Base-by-base conservation (phyloP, 2,888 invertebrate genomes). In the Thera obeliscata region DNA sequence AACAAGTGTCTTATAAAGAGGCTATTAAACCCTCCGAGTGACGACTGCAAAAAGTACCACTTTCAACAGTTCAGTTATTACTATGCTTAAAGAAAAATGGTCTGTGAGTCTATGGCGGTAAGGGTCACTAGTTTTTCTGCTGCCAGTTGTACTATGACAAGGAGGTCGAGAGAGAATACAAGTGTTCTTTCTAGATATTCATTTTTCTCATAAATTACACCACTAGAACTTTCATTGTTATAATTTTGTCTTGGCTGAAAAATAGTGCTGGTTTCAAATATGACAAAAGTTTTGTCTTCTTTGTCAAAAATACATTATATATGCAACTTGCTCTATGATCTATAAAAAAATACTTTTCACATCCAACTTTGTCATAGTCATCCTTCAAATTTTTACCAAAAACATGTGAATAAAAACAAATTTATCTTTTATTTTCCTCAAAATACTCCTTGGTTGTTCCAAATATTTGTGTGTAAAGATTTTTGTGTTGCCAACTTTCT, bases 11-110 rank as follows among this genome's bases (percentile, higher is more conserved):
- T 78, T 75, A 75, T 69, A 68, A 74, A 81, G 82, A 81, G 78
- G 81, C 80, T 80, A 86, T 87, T 87, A 86, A 76, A 81, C 79
- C 74, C 86, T 87, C 67, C 72, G 73, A 62, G 69, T 73, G 73
- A 72, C 69, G 73, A 72, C 67, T 70, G 67, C 74, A 73, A 77
- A 68, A 71, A 77, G 79, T 66, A 68, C 75, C 72, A 63, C 67
- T 70, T 61, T 56, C 11, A 7, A 61, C 65, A 65, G 60, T 46
- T 57, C 36, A 46, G 43, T 12, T 5, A 63, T 43, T 56, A n/a
- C 38, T 8, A 58, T 46, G 56, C 8, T 49, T 60, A 9, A 63
- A 58, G 2, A 7, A 52, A 57, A 68, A 66, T 75, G 52, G 58
- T 35, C 61, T 60, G 49, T 66, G 64, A 54, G 2, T n/a, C 50